Evolutionary conservation across 2,888 invertebrate species (phyloP), one percentile per base, ranked within the genome.

Genomic region (Halictus ligatus): DNA sequence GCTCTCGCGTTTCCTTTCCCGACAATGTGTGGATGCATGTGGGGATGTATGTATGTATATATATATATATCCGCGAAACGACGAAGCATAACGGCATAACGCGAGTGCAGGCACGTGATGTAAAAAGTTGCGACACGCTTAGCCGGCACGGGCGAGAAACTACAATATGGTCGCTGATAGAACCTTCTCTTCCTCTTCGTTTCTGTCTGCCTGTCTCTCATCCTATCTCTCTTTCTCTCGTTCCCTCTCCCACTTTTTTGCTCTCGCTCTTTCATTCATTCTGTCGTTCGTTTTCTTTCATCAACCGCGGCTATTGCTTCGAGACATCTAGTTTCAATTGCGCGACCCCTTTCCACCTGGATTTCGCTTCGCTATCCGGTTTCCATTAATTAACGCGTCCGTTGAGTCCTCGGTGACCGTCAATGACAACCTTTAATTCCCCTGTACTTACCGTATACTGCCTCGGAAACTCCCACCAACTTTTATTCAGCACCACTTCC

Each of bases 21-120:
- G 64, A 48, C 86, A 60, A 69, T 76, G 87, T 71, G 76, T 74
- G 71, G 81, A 80, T 81, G 83, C 86, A 78, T 54, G 54, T 54
- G 54, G 21, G 54, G 21, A 21, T 54, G 54, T 8, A 54, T 54
- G 54, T 54, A 18, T 54, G 54, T 8, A 21, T 54, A 21, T 8
- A 21, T 21, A 54, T 54, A 43, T 78, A 87, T 79, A 83, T 89
- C 78, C 82, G 79, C 81, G 82, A 50, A 88, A 89, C 87, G 85
- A 77, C 90, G 87, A 80, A 85, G 88, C 90, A 88, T 91, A 91
- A 89, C 91, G 91, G 89, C 90, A 88, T 88, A 89, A 91, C 86
- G 88, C 85, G 85, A 79, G 81, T 46, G 80, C 86, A 80, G 78
- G 77, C 85, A 85, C 82, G 87, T 78, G 86, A 90, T 83, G 80